Percentiles rank a stretch among this genome's conserved stretches.
Evolutionary conservation across 2,113 vertebrate species (phyloP).

Genomic region (Galemys pyrenaicus): DNA sequence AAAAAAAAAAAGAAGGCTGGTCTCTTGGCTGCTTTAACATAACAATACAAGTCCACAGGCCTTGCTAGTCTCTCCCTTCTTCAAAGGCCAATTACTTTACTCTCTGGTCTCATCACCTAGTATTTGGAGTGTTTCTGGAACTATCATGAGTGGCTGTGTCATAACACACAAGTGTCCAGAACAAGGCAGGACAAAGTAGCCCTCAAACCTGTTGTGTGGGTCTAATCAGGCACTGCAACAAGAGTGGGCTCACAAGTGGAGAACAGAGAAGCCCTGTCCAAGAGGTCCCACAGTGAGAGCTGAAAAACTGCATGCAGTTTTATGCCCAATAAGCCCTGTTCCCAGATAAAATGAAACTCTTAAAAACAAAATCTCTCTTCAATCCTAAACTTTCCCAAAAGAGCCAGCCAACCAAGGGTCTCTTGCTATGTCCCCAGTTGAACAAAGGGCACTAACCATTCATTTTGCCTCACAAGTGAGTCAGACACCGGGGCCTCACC

Average conservation of each 20-base stretch:
- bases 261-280: not conserved
- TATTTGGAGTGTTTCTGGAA: not conserved
- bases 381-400: not conserved
- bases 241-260: not conserved
- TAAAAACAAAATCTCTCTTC: not conserved
- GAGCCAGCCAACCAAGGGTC: not conserved
- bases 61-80: not conserved
- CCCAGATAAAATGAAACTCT: not conserved
- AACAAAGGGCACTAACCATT: not conserved
- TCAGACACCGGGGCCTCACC: not conserved
- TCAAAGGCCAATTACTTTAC: not conserved
- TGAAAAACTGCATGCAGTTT: not conserved
- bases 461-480: not conserved
- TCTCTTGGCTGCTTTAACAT: not conserved
- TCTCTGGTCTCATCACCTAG: not conserved
- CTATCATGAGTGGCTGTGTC: not conserved
- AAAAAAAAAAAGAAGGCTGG: no score
- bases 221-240: not conserved
- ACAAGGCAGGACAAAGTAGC: not conserved
- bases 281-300: not conserved
- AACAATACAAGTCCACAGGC: not conserved
- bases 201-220: not conserved
- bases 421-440: not conserved
- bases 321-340: not conserved
- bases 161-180: not conserved